Percentiles rank a stretch among this genome's conserved stretches.
Evolutionary conservation across 2,113 vertebrate genomes (phyloP).

Genomic region (Sialia sialis): DNA sequence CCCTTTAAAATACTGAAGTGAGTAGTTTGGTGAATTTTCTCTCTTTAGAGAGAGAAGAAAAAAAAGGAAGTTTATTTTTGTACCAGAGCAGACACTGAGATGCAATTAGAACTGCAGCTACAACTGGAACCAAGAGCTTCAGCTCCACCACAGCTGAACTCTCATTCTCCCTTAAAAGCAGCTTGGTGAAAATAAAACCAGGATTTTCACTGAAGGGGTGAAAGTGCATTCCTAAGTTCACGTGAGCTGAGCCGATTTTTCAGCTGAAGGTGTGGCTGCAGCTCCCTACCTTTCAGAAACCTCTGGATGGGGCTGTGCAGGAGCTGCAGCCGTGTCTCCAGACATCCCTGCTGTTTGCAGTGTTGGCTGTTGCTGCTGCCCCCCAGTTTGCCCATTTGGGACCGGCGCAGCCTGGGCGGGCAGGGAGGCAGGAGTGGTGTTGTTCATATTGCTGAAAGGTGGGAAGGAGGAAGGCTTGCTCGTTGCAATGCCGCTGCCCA

Average conservation of each 20-base stretch:
- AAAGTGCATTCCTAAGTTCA: neutral
- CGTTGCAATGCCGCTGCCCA: conserved; percentile 73
- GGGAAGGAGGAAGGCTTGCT: conserved; percentile 87
- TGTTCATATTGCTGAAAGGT: conserved; percentile 82
- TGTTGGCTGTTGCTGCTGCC: conserved; percentile 74
- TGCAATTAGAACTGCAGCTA: neutral
- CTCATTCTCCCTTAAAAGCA: neutral
- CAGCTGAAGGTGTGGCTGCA: neutral
- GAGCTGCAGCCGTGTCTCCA: conserved; percentile 77
- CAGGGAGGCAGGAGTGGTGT: conserved; percentile 65
- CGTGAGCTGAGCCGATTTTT: neutral
- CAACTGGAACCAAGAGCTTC: neutral
- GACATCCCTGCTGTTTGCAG: conserved; percentile 76
- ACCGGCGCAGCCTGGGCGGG: conserved; percentile 73
- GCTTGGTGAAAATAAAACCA: neutral
- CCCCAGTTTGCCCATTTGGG: conserved; percentile 82
- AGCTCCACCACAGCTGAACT: neutral
- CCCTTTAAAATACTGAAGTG: neutral
- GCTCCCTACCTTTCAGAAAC: conserved; percentile 88
- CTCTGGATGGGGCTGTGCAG: conserved; percentile 82
- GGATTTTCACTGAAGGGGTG: rapidly evolving
- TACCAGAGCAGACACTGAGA: neutral
- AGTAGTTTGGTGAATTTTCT: neutral
- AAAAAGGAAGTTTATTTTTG: neutral
- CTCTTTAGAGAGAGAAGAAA: neutral